Base-by-base conservation (phyloP, 2,113 vertebrate genomes). In the Dermatemys mawii region DNA sequence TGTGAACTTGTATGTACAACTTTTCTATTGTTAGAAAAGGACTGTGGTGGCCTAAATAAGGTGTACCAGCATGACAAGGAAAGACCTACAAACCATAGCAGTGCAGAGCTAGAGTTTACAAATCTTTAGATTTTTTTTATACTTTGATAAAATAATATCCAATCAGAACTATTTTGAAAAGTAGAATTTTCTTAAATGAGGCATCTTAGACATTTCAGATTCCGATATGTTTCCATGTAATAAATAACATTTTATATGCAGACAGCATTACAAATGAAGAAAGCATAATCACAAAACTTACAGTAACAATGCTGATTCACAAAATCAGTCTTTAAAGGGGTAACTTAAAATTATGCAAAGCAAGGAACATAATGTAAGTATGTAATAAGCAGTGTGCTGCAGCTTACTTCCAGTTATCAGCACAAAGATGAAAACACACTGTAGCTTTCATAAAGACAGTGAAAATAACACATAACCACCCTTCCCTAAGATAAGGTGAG, bases 361-460 rank as follows among this genome's bases (percentile, higher is more conserved):
- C 93, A 97, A 98, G 97, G 90, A 98, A 98, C 93, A 81, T 93
- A 97, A 98, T 81, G 94, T 93, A 91, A 92, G 90, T 90, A 81
- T 91, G 92, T 97, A 95, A 94, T 97, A 97, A 97, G 97, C 96
- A 97, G 92, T 97, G 97, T 97, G 97, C 97, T 97, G 96, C 94
- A 97, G 97, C 95, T 98, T 97, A 97, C 96, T 98, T 99, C 98
- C 98, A 98, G 98, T 98, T 98, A 98, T 98, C 96, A 98, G 98
- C 98, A 98, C 99, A 98, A 98, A 98, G 95, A 98, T 99, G 98
- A 99, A 98, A 98, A 99, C 98, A 98, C 98, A 97, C 92, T 97
- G 97, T 98, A 98, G 97, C 97, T 98, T 97, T 97, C 96, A 97
- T 97, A 98, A 98, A 97, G 98, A 98, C 98, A 97, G 97, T 98